Percentiles rank a stretch among this genome's conserved stretches.
These are phyloP conservation scores for Engystomops pustulosus DNA, from an alignment of 2,113 vertebrate genomes.

Conservation along the genomic window DNA sequence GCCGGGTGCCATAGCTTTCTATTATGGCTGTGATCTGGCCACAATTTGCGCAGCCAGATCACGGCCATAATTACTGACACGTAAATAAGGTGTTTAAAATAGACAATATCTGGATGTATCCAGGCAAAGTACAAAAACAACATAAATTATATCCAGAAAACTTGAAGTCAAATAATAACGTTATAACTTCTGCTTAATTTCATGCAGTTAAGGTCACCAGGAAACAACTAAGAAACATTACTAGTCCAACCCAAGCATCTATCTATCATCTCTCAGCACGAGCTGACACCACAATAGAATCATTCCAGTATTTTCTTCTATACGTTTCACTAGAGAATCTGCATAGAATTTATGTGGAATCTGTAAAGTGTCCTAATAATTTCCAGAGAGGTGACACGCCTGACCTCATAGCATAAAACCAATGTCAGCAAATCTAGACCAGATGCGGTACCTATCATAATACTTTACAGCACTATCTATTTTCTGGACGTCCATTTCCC, in stretches of 20 bases:
- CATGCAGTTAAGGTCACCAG: too few species aligned
- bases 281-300: neutral
- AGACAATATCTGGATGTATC: too few species aligned
- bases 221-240: conserved; percentile 1
- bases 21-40: too few species aligned
- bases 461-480: conserved; percentile 23
- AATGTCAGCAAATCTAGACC: conserved; percentile 20
- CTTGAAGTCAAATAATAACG: too few species aligned
- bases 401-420: conserved; percentile 40
- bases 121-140: too few species aligned
- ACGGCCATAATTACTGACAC: too few species aligned
- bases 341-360: conserved; percentile 38
- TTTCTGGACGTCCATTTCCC: conserved; percentile 15
- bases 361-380: conserved; percentile 34
- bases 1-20: too few species aligned
- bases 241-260: neutral
- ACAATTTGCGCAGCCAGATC: too few species aligned
- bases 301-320: conserved; percentile 35
- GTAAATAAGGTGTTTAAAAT: too few species aligned
- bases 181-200: conserved; percentile 5
- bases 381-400: conserved; percentile 41
- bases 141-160: too few species aligned
- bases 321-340: conserved; percentile 26
- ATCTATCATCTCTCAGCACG: neutral
- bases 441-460: conserved; percentile 24